These are phyloP conservation scores for Microctenopoma steveboyesi DNA, from an alignment of 2,797 vertebrate genomes.

Conservation along the genomic window DNA sequence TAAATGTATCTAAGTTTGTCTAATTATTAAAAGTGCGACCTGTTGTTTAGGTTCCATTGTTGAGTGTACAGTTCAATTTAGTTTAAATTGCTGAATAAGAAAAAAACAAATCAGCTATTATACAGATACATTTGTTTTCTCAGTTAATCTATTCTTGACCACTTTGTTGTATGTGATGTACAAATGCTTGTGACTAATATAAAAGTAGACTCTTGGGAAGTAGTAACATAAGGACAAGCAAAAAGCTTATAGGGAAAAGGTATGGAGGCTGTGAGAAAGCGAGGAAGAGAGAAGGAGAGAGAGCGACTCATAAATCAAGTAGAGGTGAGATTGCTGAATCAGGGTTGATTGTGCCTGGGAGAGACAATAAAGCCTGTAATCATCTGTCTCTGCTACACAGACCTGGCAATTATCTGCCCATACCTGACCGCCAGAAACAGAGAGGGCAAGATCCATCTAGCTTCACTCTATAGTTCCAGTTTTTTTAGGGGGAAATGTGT, in stretches of 20 bases:
- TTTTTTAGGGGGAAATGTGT: slow-evolving; percentile 50
- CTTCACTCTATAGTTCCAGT: slow-evolving; percentile 58
- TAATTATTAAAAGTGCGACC: too few relatives aligned
- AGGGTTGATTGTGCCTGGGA: slow-evolving; percentile 88
- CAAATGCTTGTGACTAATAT: background rate
- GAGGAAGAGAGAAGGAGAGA: slow-evolving; percentile 43
- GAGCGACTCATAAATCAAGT: slow-evolving; percentile 83
- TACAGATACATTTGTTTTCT: slow-evolving; percentile 2
- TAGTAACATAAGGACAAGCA: slow-evolving; percentile 29
- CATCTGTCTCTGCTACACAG: slow-evolving; percentile 84
- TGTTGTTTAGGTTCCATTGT: too few relatives aligned
- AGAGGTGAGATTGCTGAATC: slow-evolving; percentile 86
- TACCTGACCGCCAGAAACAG: slow-evolving; percentile 80
- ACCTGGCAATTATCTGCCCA: slow-evolving; percentile 83
- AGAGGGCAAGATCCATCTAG: slow-evolving; percentile 80
- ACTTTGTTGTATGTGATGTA: slow-evolving; percentile 8
- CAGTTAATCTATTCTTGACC: slow-evolving; percentile 7
- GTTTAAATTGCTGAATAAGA: too few relatives aligned
- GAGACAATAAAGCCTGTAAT: slow-evolving; percentile 89
- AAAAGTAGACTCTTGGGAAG: slow-evolving; percentile 13
- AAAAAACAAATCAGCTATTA: background rate
- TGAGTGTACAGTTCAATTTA: too few relatives aligned
- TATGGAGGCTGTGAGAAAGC: slow-evolving; percentile 19
- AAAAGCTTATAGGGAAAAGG: slow-evolving; percentile 48
- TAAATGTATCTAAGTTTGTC: too few relatives aligned